Evolutionary conservation across 2,797 vertebrate species (phyloP).

Genomic region (Malurus leucopterus): DNA sequence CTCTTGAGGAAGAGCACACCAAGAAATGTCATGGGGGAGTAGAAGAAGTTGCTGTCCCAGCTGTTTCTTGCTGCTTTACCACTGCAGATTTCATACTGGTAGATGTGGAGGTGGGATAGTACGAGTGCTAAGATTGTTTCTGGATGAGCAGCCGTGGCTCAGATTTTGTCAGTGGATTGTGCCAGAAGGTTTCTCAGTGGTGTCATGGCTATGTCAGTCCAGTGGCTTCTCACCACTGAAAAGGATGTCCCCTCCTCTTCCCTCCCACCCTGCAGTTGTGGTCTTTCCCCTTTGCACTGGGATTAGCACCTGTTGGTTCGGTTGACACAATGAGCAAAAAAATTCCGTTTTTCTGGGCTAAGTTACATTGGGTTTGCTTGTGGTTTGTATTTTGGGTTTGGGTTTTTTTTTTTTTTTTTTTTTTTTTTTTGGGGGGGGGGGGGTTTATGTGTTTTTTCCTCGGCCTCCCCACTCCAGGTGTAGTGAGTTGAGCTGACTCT

Average conservation of each 20-base stretch:
- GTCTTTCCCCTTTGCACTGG: not conserved
- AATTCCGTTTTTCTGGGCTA: not conserved
- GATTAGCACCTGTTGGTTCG: not conserved
- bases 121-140: not conserved
- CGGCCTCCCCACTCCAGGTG: fast-evolving
- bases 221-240: not conserved
- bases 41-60: not conserved
- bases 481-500: not conserved
- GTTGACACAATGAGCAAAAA: not conserved
- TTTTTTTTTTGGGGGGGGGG: too few relatives aligned
- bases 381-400: not conserved
- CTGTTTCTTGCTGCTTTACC: not conserved
- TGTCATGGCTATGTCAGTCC: not conserved
- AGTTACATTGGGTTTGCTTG: fast-evolving
- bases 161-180: not conserved
- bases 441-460: not conserved
- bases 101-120: not conserved
- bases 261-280: not conserved
- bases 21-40: not conserved
- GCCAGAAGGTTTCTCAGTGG: not conserved
- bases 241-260: not conserved
- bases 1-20: fast-evolving
- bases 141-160: not conserved
- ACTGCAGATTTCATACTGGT: not conserved
- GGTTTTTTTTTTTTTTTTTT: not conserved